Evolutionary conservation across 2,113 vertebrate species (phyloP), one percentile per base, ranked within the genome.

Genomic region (Cyrtonyx montezumae): DNA sequence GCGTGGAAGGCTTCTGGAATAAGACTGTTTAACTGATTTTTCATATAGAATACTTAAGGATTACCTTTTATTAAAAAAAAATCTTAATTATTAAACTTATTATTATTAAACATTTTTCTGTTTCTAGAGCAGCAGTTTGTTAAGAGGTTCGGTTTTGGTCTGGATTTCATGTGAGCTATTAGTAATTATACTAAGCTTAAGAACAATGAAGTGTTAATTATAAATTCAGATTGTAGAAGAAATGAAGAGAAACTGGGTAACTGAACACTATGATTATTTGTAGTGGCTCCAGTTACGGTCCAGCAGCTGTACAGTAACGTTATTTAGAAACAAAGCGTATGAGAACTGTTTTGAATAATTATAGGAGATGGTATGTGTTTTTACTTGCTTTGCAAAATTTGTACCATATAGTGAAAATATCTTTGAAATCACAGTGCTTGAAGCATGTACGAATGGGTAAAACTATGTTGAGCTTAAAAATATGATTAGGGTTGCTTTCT

Each of bases 201-300:
- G 93, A 96, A 87, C 94, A 96, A 92, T 95, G 96, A 96, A 96
- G 93, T 95, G 82, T 95, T 97, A 97, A 96, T 97, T 97, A 94
- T 79, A 92, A 93, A 86, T 91, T 95, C 95, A 86, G 92, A 90
- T 91, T 84, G 83, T 53, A 51, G 56, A 40, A 92, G 73, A 86
- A 94, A 83, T 90, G 58, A 90, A 91, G 22, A 91, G 88, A 91
- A 95, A 94, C 88, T 94, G 80, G 90, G 53, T 98, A 96, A 97
- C 96, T 78, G 70, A 96, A 96, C 95, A 96, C 82, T 76, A 55
- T 46, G n/a, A 91, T 95, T 49, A 81, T 96, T 97, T 94, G 67
- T 78, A 96, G 95, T 95, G 78, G 79, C 96, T 97, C 91, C 71
- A 61, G 78, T 96, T 81, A 78, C 87, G 78, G 25, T 26, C 36